These are phyloP conservation scores for Lagenorhynchus albirostris DNA, from an alignment of 2,113 vertebrate species.

Conservation along the genomic window DNA sequence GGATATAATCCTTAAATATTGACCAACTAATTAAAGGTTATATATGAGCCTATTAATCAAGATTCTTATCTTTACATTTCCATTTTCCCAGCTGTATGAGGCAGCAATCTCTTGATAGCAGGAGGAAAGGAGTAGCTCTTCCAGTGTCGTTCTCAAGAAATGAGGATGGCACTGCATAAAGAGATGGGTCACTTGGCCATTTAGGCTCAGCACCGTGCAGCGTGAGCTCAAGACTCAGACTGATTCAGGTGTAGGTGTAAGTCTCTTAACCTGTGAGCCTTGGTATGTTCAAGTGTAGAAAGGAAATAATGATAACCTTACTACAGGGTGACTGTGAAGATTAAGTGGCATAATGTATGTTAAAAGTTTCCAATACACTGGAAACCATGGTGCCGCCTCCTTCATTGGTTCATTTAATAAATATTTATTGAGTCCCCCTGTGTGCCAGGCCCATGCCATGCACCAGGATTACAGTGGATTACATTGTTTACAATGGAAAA, in stretches of 20 bases:
- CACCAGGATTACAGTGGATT: not conserved
- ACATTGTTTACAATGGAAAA: not conserved
- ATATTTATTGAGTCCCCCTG: not conserved
- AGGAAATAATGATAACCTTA: not conserved
- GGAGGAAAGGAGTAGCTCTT: not conserved
- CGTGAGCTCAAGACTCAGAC: too few relatives aligned
- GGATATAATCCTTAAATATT: conserved; percentile 79
- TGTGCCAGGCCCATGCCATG: not conserved
- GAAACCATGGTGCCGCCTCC: not conserved
- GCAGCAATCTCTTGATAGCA: conserved; percentile 28
- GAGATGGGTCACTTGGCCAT: not conserved
- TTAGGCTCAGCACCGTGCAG: not conserved
- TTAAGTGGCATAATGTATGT: not conserved
- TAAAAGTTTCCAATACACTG: not conserved
- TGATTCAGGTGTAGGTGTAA: not conserved
- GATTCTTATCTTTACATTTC: conserved; percentile 64
- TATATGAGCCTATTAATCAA: conserved; percentile 78
- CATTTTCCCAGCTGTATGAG: not conserved
- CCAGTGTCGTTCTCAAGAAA: not conserved
- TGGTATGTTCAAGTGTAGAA: not conserved
- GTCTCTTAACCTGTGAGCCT: not conserved
- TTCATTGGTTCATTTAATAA: not conserved
- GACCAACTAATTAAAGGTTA: conserved; percentile 84
- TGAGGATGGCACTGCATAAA: not conserved
- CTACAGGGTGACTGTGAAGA: not conserved